A percentile compares a stretch with the other conserved stretches of the same genome.
phyloP scores from a whole-genome alignment of 1,140 invertebrate species.

The Trichoplusia ni region DNA sequence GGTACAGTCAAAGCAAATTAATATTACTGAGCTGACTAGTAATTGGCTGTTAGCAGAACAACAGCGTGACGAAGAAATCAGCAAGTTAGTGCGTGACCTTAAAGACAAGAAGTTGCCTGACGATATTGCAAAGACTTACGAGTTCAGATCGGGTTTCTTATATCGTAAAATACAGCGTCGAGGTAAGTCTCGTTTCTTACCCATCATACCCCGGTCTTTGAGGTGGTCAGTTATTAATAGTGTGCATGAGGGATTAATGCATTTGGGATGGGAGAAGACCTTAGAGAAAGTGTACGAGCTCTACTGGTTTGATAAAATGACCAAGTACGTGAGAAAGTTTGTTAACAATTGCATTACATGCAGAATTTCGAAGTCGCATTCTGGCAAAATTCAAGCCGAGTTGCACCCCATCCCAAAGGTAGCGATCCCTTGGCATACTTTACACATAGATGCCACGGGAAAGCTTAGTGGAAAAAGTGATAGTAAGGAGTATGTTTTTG shows the following conservation, averaged over 20 bases:
- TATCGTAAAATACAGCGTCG: no score
- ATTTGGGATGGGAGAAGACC: not conserved
- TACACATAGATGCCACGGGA: conserved; percentile 15
- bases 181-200: no score
- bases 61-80: no score
- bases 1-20: not conserved
- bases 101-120: no score
- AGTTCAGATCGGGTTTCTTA: no score
- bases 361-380: not conserved
- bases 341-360: not conserved
- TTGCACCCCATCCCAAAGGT: not conserved
- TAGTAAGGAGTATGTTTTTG: not conserved
- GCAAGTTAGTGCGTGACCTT: no score
- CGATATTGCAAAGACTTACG: no score
- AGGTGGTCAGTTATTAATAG: not conserved
- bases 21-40: not conserved
- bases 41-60: no score
- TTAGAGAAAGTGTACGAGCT: not conserved
- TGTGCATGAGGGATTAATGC: not conserved
- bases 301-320: not conserved
- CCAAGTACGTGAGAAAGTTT: not conserved
- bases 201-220: no score
- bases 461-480: conserved; percentile 27
- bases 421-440: not conserved
- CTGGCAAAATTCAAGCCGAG: not conserved